Evolutionary conservation across 1,140 invertebrate genomes (phyloP), one percentile per base, ranked within the genome.

Genomic region (Caenorhabditis briggsae): DNA sequence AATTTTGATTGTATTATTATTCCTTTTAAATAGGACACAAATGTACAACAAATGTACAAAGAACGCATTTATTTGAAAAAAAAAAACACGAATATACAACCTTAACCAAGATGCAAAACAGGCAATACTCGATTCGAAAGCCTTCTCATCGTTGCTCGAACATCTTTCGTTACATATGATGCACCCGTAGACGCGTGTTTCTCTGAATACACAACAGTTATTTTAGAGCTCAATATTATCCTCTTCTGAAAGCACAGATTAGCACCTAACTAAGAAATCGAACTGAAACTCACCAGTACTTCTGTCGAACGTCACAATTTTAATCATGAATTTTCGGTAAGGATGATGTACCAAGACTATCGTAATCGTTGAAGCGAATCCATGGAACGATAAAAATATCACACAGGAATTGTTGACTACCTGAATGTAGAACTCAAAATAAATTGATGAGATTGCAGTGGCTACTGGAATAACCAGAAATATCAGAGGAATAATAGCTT

Each of bases 281-380:
- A 70, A 46, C 41, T 50, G 33, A 33, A 33, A 33, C 33, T 33
- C 33, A 78, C 70, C 70, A 12, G 14, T n/a, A 23, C 70, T 78
- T n/a, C 46, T 78, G 11, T 78, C 20, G 6, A 78, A 78, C 23
- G 46, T 78, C 2, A 78, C 20, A 3, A 50, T 11, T 53, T 50
- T 78, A 0, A 78, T 78, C 9, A 78, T 8, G 23, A 78, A 78
- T 11, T n/a, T 78, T 50, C 70, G 16, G 20, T 78, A 78, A 23
- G 70, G 70, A 78, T 78, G 70, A 78, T 78, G 70, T 3, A 78
- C 70, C n/a, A 78, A 14, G 1, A 53, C 23, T 2, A 78, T 78
- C 11, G 23, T 50, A 50, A 78, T 50, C 11, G 70, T 50, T 23
- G 70, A 78, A 23, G 70, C 46, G 2, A 78, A 78, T 50, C 70